Percentiles rank a stretch among this genome's conserved stretches.
Conservation (phyloP, 35 echinoderm and acorn worm genomes). For the Ophioderma brevispina region DNA sequence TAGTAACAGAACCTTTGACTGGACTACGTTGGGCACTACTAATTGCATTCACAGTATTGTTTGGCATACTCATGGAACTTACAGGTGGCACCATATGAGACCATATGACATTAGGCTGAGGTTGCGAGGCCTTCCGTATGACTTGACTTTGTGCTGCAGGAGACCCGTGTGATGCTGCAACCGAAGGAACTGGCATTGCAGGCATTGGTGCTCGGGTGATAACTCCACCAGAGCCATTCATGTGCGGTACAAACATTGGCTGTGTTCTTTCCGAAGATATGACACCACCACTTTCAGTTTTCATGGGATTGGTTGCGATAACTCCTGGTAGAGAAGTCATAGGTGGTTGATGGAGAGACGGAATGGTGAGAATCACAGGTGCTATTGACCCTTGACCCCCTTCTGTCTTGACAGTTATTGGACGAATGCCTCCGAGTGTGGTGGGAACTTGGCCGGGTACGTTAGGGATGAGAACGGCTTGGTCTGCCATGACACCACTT, state of each 20-base stretch:
- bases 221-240: background rate
- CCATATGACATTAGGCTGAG: background rate
- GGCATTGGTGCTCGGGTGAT: background rate
- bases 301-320: background rate
- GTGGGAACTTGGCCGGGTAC: background rate
- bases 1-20: background rate
- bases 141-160: background rate
- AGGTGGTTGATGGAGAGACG: background rate
- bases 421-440: too few species aligned
- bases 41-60: background rate
- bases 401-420: background rate
- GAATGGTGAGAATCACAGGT: constrained; percentile 53
- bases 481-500: background rate
- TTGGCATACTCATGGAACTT: background rate
- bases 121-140: background rate
- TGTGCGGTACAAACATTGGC: background rate
- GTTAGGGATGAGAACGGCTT: background rate
- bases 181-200: background rate
- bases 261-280: background rate
- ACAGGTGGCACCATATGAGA: too few species aligned
- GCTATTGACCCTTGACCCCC: background rate
- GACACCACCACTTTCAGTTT: background rate
- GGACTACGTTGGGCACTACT: background rate
- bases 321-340: background rate
- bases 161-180: background rate